These are phyloP conservation scores for Bombus pyrosoma DNA, from an alignment of 1,140 invertebrate genomes.

Conservation along the genomic window DNA sequence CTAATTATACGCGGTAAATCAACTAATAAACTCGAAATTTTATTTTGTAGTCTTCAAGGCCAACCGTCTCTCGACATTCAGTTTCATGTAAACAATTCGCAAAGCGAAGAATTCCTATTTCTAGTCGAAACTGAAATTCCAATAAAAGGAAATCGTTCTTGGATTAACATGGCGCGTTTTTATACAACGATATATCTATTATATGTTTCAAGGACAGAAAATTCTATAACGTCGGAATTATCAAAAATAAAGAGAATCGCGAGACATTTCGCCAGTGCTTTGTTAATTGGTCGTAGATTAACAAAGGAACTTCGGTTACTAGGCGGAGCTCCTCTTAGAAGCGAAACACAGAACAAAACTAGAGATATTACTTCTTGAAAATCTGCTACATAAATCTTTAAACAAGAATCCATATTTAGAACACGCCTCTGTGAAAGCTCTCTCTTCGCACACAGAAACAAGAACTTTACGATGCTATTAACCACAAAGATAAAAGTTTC, in stretches of 20 bases:
- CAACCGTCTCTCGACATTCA: conserved; percentile 4
- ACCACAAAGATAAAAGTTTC: not conserved
- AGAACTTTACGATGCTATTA: not conserved
- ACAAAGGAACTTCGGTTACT: conserved; percentile 36
- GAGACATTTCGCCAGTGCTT: not conserved
- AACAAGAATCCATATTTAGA: not conserved
- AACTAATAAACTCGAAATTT: not conserved
- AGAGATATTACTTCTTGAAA: not conserved
- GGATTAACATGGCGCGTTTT: not conserved
- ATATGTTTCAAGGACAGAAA: too few relatives aligned
- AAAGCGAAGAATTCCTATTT: too few relatives aligned
- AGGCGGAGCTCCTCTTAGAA: conserved; percentile 1
- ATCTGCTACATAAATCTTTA: conserved; percentile 13
- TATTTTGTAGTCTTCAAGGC: conserved; percentile 10
- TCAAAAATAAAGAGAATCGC: not conserved
- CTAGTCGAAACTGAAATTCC: not conserved
- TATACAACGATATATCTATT: not conserved
- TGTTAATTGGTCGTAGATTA: not conserved
- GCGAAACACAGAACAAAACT: not conserved
- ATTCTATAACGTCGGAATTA: not conserved
- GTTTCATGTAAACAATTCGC: conserved; percentile 24
- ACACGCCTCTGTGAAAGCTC: not conserved
- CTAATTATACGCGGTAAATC: not conserved
- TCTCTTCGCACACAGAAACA: not conserved
- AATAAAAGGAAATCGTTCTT: not conserved